Percentiles rank a stretch among this genome's conserved stretches.
Evolutionary conservation across 2,888 invertebrate genomes (phyloP).

Genomic region (Heteropelma amictum): DNA sequence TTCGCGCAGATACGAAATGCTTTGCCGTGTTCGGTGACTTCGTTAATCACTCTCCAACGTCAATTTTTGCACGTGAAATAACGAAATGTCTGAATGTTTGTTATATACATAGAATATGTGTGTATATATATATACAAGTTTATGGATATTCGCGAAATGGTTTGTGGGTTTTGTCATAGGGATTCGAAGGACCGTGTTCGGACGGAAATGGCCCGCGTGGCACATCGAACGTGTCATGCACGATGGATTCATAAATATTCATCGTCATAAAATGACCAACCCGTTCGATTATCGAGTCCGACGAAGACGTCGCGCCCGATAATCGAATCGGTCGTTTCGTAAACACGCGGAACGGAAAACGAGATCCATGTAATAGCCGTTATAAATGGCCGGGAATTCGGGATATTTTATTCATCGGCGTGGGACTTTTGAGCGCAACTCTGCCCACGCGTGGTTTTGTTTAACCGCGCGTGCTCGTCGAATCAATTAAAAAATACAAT

Average conservation of each 20-base stretch:
- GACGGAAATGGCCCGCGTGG: slow-evolving; percentile 36
- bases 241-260: slow-evolving; percentile 58
- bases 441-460: background rate
- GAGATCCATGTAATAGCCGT: background rate
- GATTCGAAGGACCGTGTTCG: slow-evolving; percentile 22
- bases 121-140: background rate
- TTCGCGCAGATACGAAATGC: too few species aligned
- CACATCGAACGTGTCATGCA: slow-evolving; percentile 22
- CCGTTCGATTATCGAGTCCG: slow-evolving; percentile 51
- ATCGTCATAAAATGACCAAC: slow-evolving; percentile 48
- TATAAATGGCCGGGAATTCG: slow-evolving; percentile 39
- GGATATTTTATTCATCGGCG: slow-evolving; percentile 1
- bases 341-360: background rate
- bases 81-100: slow-evolving; percentile 18
- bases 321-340: slow-evolving; percentile 9
- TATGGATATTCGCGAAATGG: slow-evolving; percentile 19
- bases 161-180: slow-evolving; percentile 32
- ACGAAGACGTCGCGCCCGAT: background rate
- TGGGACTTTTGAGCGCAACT: slow-evolving; percentile 1
- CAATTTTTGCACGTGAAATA: slow-evolving; percentile 26
- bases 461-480: background rate
- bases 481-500: slow-evolving; percentile 17
- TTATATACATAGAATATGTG: slow-evolving; percentile 2
- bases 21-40: slow-evolving; percentile 28
- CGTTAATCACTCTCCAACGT: slow-evolving; percentile 37